phyloP scores from a whole-genome alignment of 2,888 invertebrate genomes.

The Trachelus iudaicus region DNA sequence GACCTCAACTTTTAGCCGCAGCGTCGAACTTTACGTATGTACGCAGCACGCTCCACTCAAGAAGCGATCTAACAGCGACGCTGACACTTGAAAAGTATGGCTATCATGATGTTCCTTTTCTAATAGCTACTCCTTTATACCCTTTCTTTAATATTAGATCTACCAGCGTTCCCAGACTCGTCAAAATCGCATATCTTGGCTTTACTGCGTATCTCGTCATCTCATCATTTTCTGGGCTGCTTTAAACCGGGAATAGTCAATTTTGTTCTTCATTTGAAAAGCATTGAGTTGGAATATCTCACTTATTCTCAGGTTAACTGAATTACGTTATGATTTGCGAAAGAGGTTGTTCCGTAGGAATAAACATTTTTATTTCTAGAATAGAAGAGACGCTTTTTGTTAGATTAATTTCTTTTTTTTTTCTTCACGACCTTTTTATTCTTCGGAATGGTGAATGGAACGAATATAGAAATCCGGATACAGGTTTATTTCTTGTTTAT shows the following conservation, averaged over 20 bases:
- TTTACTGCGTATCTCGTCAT: background rate
- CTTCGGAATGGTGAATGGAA: background rate
- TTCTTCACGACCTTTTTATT: background rate
- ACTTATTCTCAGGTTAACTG: background rate
- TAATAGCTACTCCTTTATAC: background rate
- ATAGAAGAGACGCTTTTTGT: background rate
- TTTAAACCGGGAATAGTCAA: background rate
- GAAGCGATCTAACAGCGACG: background rate
- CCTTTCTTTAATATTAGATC: background rate
- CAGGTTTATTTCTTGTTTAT: background rate
- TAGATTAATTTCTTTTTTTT: background rate
- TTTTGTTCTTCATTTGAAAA: no score
- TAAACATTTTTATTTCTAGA: background rate
- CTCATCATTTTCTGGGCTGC: background rate
- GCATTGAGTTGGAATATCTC: no score
- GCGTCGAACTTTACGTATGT: constrained; percentile 1
- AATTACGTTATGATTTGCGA: background rate
- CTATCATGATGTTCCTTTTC: background rate
- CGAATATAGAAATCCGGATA: background rate
- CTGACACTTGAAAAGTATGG: background rate
- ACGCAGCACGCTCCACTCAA: background rate
- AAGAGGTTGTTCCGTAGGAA: background rate
- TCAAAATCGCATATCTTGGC: background rate
- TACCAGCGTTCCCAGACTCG: background rate
- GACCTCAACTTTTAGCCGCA: constrained; percentile 16